Conservation (phyloP, 1,140 invertebrate species). For the Hylyphantes graminicola region DNA sequence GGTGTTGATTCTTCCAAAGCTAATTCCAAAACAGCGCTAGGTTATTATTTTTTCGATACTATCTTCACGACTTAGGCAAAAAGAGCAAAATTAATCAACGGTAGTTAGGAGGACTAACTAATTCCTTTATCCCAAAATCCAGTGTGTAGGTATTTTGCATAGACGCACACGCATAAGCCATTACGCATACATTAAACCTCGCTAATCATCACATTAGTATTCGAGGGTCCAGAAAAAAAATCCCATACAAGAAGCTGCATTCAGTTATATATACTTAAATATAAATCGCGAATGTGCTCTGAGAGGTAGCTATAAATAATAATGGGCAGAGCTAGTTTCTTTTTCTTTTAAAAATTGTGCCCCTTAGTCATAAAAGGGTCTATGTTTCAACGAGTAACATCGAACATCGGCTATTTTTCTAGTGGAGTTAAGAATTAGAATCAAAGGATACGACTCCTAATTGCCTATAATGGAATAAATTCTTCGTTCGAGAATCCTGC, state of each 20-base stretch:
- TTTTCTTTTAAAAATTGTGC: not conserved
- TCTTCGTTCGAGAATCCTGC: slow-evolving; percentile 19
- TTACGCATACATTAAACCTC: not conserved
- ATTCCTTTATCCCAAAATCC: too few relatives aligned
- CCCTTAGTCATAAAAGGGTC: too few relatives aligned
- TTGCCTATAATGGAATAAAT: slow-evolving; percentile 34
- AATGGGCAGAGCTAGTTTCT: slow-evolving; percentile 6
- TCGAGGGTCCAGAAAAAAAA: not conserved
- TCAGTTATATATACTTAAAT: not conserved
- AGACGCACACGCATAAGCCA: too few relatives aligned
- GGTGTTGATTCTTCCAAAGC: too few relatives aligned
- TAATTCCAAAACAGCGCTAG: too few relatives aligned
- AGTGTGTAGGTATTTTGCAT: too few relatives aligned
- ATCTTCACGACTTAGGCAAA: too few relatives aligned
- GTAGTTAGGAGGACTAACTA: too few relatives aligned
- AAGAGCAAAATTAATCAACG: too few relatives aligned
- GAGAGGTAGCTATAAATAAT: not conserved
- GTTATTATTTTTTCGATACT: too few relatives aligned
- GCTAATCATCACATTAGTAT: slow-evolving; percentile 25
- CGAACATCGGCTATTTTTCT: too few relatives aligned
- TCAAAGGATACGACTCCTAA: slow-evolving; percentile 37
- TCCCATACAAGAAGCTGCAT: not conserved
- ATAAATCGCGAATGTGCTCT: not conserved
- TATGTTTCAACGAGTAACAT: too few relatives aligned
- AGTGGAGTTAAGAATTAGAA: slow-evolving; percentile 10